These are phyloP conservation scores for Chaetorhynchus papuensis DNA, from an alignment of 2,113 vertebrate species.

Conservation along the genomic window DNA sequence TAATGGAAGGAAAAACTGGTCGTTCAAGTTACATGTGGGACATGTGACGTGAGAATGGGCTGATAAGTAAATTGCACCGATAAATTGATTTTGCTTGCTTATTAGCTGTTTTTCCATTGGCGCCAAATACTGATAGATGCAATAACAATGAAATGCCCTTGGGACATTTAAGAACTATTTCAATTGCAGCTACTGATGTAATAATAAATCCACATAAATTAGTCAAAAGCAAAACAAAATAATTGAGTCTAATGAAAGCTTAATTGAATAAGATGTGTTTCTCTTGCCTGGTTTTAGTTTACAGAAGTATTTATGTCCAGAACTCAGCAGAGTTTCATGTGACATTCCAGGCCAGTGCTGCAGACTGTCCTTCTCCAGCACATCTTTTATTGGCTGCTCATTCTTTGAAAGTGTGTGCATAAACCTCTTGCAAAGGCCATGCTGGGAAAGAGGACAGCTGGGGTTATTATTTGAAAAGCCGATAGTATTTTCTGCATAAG, in stretches of 20 bases:
- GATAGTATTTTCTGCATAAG: neutral
- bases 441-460: neutral
- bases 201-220: neutral
- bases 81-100: constrained; percentile 7
- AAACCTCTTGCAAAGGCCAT: neutral
- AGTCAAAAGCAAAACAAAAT: constrained; percentile 18
- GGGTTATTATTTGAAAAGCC: neutral
- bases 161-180: neutral
- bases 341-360: neutral
- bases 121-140: neutral
- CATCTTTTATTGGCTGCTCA: neutral
- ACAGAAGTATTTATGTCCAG: neutral
- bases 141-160: neutral
- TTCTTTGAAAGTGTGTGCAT: neutral
- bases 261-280: neutral
- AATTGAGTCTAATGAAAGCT: constrained; percentile 14
- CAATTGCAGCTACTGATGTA: neutral
- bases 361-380: neutral
- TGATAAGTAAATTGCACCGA: constrained; percentile 16
- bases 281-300: neutral
- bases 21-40: neutral
- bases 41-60: neutral
- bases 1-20: constrained; percentile 34
- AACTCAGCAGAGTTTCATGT: neutral
- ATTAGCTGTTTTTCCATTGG: neutral